Base-by-base conservation (phyloP, 2,797 vertebrate species). In the Pseudotriccus pelzelni region DNA sequence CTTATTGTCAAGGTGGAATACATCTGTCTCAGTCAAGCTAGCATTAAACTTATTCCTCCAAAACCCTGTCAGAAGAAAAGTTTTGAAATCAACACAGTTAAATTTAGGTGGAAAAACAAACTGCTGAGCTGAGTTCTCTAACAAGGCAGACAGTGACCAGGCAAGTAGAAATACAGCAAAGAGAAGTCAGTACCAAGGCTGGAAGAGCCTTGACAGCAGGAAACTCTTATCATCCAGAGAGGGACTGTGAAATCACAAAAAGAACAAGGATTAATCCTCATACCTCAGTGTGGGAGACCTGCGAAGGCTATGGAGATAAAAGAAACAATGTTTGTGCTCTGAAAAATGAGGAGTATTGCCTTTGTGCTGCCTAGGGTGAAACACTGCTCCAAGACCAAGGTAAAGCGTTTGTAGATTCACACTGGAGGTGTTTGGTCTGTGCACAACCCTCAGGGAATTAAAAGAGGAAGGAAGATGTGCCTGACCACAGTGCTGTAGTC, bases 31-130 rank as follows among this genome's bases (percentile, higher is more conserved):
- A 62, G 99, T 99, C 87, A 99, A 98, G 52, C 90, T 98, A 2
- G 98, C 98, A 90, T 99, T 98, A 95, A 99, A 99, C 46, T 97
- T 98, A 93, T 95, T 98, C 92, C 93, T 98, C 99, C 99, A 99
- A 95, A 99, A 97, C 72, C 99, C 99, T 99, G 96, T 55, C 17
- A 60, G 74, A 86, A 87, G 9, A 87, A 14, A 90, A 66, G 27
- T 87, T 56, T 68, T 76, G 55, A 76, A 82, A 59, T 62, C 20
- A 28, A 46, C 20, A 4, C 46, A 75, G 37, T 69, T 82, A 63
- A 39, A 56, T 70, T 50, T 43, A 30, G 18, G 39, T 77, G 52
- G 56, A 43, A 83, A 89, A 75, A 4, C 18, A 72, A 86, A 47
- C 55, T 69, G 76, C 72, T 56, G 46, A 23, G 28, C 70, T 46